Base-by-base conservation (phyloP, 2,113 vertebrate genomes). In the Falcunculus frontatus region DNA sequence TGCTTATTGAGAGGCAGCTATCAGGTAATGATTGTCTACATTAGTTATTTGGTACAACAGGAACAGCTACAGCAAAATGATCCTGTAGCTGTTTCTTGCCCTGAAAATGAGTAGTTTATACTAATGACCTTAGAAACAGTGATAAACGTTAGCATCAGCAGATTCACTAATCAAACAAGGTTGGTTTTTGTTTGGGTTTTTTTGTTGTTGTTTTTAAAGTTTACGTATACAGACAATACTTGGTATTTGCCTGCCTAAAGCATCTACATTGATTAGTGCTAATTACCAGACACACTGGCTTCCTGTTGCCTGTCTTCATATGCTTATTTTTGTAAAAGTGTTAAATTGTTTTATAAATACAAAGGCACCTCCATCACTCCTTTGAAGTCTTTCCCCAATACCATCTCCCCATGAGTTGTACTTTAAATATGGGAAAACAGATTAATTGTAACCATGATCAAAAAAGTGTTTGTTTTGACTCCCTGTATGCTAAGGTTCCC, bases 11-110 rank as follows among this genome's bases (percentile, higher is more conserved):
- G 84, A 3, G 18, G 81, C 75, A 94, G 79, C 75, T 81, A 10
- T 72, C 47, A 52, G 59, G 25, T 68, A 42, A 57, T 79, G 95
- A 96, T 97, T 97, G 97, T 97, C 97, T 90, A 41, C 67, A 33
- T 84, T 69, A 35, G 41, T 87, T 92, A 95, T 96, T 97, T 97
- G 96, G 96, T 96, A 78, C 69, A 79, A 86, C 73, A 80, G 81
- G 69, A 62, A 93, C 84, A 87, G 70, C 72, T 74, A 87, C 65
- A 90, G 62, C 83, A 96, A 52, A 83, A 59, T 2, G 25, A 89
- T 59, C 57, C 70, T 52, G 47, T 46, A 89, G 64, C 74, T 93
- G 67, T 78, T 93, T 91, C 92, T 82, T 72, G 76, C 56, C 91
- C 93, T 96, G 96, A 90, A 91, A 89, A 90, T 41, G 55, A 90